phyloP scores from a whole-genome alignment of 1,140 invertebrate species.

The Neotoxoptera formosana region DNA sequence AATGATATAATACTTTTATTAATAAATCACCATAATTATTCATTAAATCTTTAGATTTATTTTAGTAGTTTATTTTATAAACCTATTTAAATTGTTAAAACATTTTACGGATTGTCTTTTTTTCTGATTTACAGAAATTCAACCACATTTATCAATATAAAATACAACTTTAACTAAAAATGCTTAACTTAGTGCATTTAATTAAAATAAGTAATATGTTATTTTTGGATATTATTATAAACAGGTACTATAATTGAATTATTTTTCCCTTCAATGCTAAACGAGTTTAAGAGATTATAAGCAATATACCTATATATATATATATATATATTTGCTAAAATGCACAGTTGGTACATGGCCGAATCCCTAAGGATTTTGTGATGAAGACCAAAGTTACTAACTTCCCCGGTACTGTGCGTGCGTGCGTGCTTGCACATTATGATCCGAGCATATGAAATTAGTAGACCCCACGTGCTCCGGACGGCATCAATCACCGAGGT shows the following conservation, averaged over 20 bases:
- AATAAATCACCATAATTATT: neutral
- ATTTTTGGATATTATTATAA: neutral
- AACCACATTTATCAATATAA: neutral
- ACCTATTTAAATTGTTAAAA: neutral
- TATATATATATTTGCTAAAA: neutral
- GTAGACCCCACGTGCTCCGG: constrained; percentile 12
- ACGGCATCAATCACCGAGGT: constrained; percentile 46
- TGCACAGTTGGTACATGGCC: neutral
- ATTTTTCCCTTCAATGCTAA: neutral
- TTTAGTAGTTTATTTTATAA: neutral
- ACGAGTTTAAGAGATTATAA: neutral
- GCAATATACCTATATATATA: neutral
- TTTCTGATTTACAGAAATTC: too few relatives aligned
- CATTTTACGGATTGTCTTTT: neutral
- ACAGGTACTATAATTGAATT: neutral
- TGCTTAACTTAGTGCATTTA: neutral
- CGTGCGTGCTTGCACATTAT: neutral
- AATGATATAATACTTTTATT: neutral
- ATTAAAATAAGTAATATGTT: neutral
- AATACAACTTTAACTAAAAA: neutral
- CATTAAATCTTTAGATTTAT: neutral
- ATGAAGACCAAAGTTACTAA: constrained; percentile 8
- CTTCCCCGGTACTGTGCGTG: too few relatives aligned
- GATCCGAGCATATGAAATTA: constrained; percentile 37
- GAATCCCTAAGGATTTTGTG: constrained; percentile 5